These are phyloP conservation scores for Agrilus cyanescens DNA, from an alignment of 2,888 invertebrate species.

Conservation along the genomic window DNA sequence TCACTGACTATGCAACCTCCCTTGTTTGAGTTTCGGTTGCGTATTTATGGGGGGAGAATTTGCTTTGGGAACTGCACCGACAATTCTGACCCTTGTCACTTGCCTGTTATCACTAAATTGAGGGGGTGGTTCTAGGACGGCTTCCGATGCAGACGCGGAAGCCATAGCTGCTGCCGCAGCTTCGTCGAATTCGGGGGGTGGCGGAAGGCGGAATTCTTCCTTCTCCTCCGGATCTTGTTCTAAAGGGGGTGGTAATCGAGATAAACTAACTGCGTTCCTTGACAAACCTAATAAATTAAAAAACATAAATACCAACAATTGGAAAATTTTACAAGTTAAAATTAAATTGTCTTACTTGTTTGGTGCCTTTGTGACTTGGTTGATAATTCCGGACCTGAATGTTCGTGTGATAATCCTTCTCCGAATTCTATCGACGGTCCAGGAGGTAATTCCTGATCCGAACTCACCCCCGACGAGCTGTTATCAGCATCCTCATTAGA, in stretches of 20 bases:
- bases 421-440: slow-evolving; percentile 41
- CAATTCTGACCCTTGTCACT: slow-evolving; percentile 61
- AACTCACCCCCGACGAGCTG: slow-evolving; percentile 79
- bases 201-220: slow-evolving; percentile 48
- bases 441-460: slow-evolving; percentile 64
- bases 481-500: slow-evolving; percentile 71
- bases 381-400: slow-evolving; percentile 21
- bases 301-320: background rate
- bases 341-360: slow-evolving; percentile 21
- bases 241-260: slow-evolving; percentile 69
- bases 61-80: slow-evolving; percentile 70
- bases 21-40: slow-evolving; percentile 30
- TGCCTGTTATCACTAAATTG: slow-evolving; percentile 71
- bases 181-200: slow-evolving; percentile 47
- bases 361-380: slow-evolving; percentile 26
- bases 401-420: slow-evolving; percentile 25
- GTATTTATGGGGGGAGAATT: slow-evolving; percentile 16
- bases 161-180: slow-evolving; percentile 26
- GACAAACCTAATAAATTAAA: slow-evolving; percentile 31
- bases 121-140: slow-evolving; percentile 73
- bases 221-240: slow-evolving; percentile 60
- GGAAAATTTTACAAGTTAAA: too few relatives aligned
- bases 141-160: slow-evolving; percentile 25
- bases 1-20: slow-evolving; percentile 34
- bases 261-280: slow-evolving; percentile 61